A percentile compares a stretch with the other conserved stretches of the same genome.
phyloP scores from a whole-genome alignment of 2,888 invertebrate species.

The Drosophila infuscata region DNA sequence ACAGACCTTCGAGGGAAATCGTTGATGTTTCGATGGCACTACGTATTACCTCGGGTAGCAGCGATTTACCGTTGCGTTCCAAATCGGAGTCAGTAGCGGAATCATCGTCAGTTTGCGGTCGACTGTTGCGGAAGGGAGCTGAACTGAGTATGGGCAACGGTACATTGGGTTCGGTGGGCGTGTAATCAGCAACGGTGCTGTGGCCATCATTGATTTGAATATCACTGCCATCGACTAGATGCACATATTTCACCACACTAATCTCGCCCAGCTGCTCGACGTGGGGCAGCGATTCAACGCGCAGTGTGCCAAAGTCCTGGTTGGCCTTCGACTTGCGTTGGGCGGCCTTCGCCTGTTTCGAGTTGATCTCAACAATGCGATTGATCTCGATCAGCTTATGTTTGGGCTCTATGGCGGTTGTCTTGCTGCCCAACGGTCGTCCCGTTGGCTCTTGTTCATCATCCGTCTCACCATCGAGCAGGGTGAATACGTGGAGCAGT shows the following conservation, averaged over 20 bases:
- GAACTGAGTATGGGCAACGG: conserved; percentile 33
- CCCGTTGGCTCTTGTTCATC: conserved; percentile 40
- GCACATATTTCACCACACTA: conserved; percentile 89
- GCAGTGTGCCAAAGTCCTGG: conserved; percentile 85
- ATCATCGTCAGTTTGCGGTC: conserved; percentile 60
- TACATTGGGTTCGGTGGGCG: conserved; percentile 78
- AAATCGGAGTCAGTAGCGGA: conserved; percentile 5
- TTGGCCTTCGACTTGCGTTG: conserved; percentile 86
- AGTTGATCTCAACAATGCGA: conserved; percentile 89
- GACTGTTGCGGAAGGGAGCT: conserved; percentile 74
- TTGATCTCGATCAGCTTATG: conserved; percentile 89
- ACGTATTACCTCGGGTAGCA: conserved; percentile 83
- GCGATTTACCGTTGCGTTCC: conserved; percentile 76
- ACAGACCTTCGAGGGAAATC: conserved; percentile 89
- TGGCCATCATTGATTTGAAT: conserved; percentile 83
- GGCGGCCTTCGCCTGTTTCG: conserved; percentile 88
- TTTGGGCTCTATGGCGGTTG: conserved; percentile 66
- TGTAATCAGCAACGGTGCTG: conserved; percentile 85
- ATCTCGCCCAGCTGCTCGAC: conserved; percentile 90
- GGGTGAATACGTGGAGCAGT: conserved; percentile 86
- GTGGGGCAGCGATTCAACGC: conserved; percentile 87
- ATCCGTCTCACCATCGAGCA: conserved; percentile 74
- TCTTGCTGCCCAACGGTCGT: conserved; percentile 32
- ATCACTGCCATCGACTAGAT: conserved; percentile 86
- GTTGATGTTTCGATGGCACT: conserved; percentile 87